Conservation (phyloP, 53 echinoderm and acorn worm genomes). For the Hippasteria phrygiana region DNA sequence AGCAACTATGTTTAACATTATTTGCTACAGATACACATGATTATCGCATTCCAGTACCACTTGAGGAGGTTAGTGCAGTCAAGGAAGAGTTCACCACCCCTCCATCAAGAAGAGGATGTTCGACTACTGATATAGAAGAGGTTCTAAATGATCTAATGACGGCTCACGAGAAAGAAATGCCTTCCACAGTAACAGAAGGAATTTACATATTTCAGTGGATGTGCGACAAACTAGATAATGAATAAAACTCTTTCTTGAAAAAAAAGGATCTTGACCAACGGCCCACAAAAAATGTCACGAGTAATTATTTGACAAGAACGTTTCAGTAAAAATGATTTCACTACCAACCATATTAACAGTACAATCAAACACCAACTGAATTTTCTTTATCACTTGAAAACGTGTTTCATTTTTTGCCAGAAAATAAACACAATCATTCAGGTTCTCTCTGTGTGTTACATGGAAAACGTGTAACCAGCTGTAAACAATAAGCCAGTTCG, state of each 20-base stretch:
- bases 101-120: background rate
- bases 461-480: no score
- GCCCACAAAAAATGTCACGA: background rate
- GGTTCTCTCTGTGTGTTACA: no score
- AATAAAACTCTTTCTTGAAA: background rate
- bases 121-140: conserved; percentile 4
- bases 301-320: background rate
- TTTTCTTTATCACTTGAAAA: no score
- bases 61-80: background rate
- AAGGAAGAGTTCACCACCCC: conserved; percentile 10
- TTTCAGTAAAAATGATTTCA: no score
- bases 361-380: no score
- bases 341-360: no score
- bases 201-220: conserved; percentile 17
- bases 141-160: background rate
- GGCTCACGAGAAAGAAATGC: conserved; percentile 9
- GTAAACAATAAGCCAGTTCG: no score
- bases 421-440: no score
- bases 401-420: no score
- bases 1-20: background rate
- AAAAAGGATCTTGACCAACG: background rate
- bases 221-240: background rate
- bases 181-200: conserved; percentile 23
- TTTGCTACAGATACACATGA: background rate
- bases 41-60: conserved; percentile 39